A percentile compares a stretch with the other conserved stretches of the same genome.
phyloP scores from a whole-genome alignment of 2,888 invertebrate species.

The Caenorhabditis sinica region DNA sequence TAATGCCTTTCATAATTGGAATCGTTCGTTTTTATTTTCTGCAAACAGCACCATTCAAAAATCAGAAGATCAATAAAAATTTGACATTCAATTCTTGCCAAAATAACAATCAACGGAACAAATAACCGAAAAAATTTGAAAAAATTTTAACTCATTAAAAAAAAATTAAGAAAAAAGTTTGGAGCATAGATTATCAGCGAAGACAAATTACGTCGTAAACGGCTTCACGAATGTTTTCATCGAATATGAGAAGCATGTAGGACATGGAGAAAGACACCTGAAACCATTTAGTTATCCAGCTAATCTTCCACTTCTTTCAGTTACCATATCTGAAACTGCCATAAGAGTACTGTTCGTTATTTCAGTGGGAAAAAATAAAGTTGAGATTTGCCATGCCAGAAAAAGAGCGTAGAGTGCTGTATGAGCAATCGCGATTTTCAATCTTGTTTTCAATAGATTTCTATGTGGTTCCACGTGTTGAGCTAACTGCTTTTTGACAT shows the following conservation, averaged over 20 bases:
- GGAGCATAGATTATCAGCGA: neutral
- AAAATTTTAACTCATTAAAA: too few species aligned
- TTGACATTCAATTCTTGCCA: too few species aligned
- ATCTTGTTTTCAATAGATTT: neutral
- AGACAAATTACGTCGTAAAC: neutral
- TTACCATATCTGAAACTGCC: conserved; percentile 8
- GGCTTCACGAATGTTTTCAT: conserved; percentile 1
- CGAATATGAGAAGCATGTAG: conserved; percentile 11
- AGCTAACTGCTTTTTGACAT: conserved; percentile 1
- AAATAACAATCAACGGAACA: too few species aligned
- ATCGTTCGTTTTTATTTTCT: too few species aligned
- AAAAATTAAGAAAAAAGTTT: too few species aligned
- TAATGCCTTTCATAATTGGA: too few species aligned
- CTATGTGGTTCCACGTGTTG: neutral
- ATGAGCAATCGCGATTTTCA: conserved; percentile 17
- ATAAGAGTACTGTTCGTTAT: neutral
- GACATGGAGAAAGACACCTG: conserved; percentile 28
- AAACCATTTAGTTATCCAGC: neutral
- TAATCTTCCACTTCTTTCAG: neutral
- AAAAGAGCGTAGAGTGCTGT: conserved; percentile 6
- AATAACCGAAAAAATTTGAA: too few species aligned
- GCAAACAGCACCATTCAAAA: too few species aligned
- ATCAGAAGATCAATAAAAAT: too few species aligned
- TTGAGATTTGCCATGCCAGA: neutral
- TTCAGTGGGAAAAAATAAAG: neutral